Percentiles rank a stretch among this genome's conserved stretches.
These are phyloP conservation scores for Phaethon lepturus DNA, from an alignment of 2,113 vertebrate species.

Conservation along the genomic window DNA sequence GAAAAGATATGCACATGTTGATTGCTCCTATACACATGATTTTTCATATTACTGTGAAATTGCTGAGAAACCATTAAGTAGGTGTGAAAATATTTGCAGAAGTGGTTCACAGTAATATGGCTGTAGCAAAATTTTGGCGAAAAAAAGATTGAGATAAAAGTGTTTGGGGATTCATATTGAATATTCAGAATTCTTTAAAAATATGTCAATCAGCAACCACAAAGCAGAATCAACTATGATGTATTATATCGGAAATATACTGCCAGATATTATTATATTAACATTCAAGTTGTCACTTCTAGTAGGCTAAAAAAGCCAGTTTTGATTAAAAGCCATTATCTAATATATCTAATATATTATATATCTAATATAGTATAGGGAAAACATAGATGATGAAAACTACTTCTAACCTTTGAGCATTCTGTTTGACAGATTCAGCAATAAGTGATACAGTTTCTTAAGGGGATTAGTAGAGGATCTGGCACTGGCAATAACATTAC, in stretches of 20 bases:
- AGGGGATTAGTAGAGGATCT: not conserved
- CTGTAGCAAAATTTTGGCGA: not conserved
- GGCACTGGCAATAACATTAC: not conserved
- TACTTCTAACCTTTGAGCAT: not conserved
- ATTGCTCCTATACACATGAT: fast-evolving
- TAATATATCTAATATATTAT: too few relatives aligned
- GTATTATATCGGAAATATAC: not conserved
- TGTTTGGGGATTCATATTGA: not conserved
- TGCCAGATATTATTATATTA: not conserved
- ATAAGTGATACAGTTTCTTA: not conserved
- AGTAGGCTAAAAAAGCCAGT: not conserved
- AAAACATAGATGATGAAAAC: not conserved
- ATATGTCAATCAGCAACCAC: not conserved
- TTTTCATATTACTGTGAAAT: not conserved
- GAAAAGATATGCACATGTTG: not conserved
- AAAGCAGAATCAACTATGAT: not conserved
- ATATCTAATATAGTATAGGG: not conserved
- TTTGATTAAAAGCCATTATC: not conserved
- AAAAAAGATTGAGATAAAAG: not conserved
- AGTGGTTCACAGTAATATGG: not conserved
- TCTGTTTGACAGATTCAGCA: not conserved
- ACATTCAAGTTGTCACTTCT: not conserved
- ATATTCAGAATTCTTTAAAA: not conserved
- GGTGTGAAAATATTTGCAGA: not conserved
- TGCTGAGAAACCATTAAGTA: not conserved